Evolutionary conservation across 2,797 vertebrate genomes (phyloP).

Genomic region (Alca torda): DNA sequence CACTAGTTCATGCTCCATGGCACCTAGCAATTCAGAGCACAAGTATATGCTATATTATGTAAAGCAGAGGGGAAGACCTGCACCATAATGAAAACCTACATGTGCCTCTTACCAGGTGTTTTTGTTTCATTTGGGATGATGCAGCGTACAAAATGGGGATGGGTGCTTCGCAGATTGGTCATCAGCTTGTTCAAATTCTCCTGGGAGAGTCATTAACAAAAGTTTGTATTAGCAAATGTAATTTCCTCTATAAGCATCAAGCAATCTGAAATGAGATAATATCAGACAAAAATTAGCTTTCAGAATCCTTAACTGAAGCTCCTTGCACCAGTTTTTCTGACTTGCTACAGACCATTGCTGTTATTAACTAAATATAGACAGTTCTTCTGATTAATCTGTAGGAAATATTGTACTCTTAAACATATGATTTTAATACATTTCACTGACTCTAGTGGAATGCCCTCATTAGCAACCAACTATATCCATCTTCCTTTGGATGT

Average conservation of each 20-base stretch:
- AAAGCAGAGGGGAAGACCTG: background rate
- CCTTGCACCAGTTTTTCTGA: background rate
- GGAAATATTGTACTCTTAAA: background rate
- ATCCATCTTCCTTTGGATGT: background rate
- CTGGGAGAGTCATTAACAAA: slow-evolving; percentile 66
- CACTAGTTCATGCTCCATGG: slow-evolving; percentile 90
- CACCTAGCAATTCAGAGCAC: slow-evolving; percentile 64
- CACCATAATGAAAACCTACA: background rate
- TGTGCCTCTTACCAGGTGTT: slow-evolving; percentile 82
- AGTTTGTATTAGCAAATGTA: background rate
- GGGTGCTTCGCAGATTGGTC: slow-evolving; percentile 85
- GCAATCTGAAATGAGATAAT: background rate
- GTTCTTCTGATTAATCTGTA: background rate
- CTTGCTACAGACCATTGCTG: background rate
- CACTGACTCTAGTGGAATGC: background rate
- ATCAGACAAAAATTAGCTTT: background rate
- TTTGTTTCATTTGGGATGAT: slow-evolving; percentile 91
- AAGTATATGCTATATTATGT: background rate
- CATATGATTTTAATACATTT: background rate
- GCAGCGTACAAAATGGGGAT: slow-evolving; percentile 90
- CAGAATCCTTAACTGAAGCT: background rate
- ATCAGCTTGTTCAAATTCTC: slow-evolving; percentile 91
- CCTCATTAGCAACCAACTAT: background rate
- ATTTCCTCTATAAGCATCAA: background rate
- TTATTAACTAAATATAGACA: background rate